phyloP scores from a whole-genome alignment of 30 jellyfish, hydroid and myxozoan species.

The Catostylus mosaicus region DNA sequence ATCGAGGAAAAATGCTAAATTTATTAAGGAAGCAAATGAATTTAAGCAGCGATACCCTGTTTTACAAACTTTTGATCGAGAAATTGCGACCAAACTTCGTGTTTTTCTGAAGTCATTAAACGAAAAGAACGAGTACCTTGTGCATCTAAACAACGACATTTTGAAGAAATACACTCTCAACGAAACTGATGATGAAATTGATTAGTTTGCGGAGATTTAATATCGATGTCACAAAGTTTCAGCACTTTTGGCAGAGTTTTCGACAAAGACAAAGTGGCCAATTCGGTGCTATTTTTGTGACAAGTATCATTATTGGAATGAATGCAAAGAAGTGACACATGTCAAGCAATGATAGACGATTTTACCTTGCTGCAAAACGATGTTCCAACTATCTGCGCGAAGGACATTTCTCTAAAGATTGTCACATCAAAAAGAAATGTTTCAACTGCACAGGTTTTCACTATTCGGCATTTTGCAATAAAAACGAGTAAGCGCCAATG shows the following conservation, averaged over 20 bases:
- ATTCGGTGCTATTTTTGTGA: constrained; percentile 22
- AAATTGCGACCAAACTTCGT: no score
- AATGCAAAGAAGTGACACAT: constrained; percentile 7
- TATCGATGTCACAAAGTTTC: constrained; percentile 29
- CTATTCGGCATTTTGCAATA: no score
- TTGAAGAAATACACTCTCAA: background rate
- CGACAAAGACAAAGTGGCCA: background rate
- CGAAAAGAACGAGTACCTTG: background rate
- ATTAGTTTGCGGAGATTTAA: constrained; percentile 28
- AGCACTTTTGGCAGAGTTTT: constrained; percentile 27
- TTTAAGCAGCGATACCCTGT: background rate
- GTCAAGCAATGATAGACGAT: background rate
- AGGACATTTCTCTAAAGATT: constrained; percentile 2
- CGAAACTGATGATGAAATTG: background rate
- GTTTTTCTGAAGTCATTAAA: no score
- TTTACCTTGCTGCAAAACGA: background rate
- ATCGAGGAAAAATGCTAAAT: background rate
- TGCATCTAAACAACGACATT: background rate
- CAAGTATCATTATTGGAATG: constrained; percentile 4
- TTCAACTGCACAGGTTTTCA: background rate
- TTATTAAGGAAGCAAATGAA: background rate
- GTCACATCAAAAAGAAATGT: background rate
- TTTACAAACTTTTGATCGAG: background rate
- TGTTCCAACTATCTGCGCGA: background rate
- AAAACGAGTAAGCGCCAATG: no score